Evolutionary conservation across 2,113 vertebrate genomes (phyloP), one percentile per base, ranked within the genome.

Genomic region (Lanius ludovicianus): DNA sequence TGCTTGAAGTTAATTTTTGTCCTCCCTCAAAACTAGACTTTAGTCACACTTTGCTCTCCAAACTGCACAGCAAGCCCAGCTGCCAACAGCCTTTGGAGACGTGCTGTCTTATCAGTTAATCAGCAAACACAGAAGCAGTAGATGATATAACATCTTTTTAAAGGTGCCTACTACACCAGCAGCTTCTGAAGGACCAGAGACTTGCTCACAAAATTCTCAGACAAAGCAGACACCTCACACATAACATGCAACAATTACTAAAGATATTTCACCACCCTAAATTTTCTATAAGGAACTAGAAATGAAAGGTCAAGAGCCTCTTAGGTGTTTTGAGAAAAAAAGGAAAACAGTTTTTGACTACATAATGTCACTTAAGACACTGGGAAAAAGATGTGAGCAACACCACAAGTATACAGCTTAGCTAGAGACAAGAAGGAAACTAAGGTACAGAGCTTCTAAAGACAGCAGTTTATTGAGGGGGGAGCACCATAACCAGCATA

Each of bases 51-150:
- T 92, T 71, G 69, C 75, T 77, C 92, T 92, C 77, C 62, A 33
- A 67, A 87, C 76, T 62, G 78, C 59, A 91, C 3, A 11, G 67
- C 53, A 91, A 84, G 63, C 76, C 86, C 70, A 63, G 60, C 77
- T 88, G 77, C 93, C 46, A 94, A 44, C 53, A 85, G 82, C 64
- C 69, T 65, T 88, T 77, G 42, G 69, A 89, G 71, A 78, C 81
- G 41, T 59, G 69, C 74, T 84, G 76, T 23, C 47, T 64, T 95
- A 91, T 91, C 60, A 87, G 90, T 90, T 93, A 94, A 94, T 90
- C 90, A 88, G 71, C 90, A 96, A 96, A 84, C 25, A 90, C 47
- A 42, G 90, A 78, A 77, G 63, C 49, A 30, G 31, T 6, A 74
- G 5, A 60, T 78, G 23, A 55, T 93, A 41, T n/a, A 55, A 21